Evolutionary conservation across 2,888 invertebrate species (phyloP).

Genomic region (Nomada goodeniana): DNA sequence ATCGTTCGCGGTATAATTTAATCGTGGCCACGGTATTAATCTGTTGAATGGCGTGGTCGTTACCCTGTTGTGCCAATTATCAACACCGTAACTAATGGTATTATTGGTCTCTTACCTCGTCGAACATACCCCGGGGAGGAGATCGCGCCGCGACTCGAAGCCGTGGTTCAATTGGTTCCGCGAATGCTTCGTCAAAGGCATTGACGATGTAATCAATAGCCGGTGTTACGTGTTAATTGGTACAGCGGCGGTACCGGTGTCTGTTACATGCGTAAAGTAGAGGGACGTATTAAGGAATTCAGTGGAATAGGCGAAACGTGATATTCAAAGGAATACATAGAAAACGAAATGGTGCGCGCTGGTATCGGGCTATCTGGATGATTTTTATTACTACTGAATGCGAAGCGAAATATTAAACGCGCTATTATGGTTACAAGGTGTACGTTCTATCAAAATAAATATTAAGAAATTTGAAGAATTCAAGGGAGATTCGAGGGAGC

Average conservation of each 20-base stretch:
- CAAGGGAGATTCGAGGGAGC: neutral
- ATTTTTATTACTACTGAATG: too few relatives aligned
- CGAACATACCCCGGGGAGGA: conserved; percentile 32
- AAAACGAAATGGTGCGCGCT: too few relatives aligned
- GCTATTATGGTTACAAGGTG: too few relatives aligned
- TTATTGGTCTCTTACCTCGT: conserved; percentile 54
- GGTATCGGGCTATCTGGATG: too few relatives aligned
- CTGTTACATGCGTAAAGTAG: too few relatives aligned
- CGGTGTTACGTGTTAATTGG: conserved; percentile 22
- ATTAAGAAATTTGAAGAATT: neutral
- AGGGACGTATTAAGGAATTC: too few relatives aligned
- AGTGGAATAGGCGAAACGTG: too few relatives aligned
- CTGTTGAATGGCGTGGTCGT: conserved; percentile 34
- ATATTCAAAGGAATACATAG: too few relatives aligned
- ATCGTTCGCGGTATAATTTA: neutral
- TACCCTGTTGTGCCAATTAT: conserved; percentile 51
- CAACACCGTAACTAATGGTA: conserved; percentile 55
- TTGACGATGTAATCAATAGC: conserved; percentile 40
- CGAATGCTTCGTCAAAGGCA: conserved; percentile 40
- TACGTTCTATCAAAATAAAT: neutral
- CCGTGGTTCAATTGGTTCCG: conserved; percentile 19
- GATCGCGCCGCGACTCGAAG: conserved; percentile 21
- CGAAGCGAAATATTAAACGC: too few relatives aligned
- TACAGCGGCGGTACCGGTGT: neutral
- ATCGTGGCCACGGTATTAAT: conserved; percentile 29